Conservation (phyloP, 2,888 invertebrate genomes). For the Melolontha melolontha region DNA sequence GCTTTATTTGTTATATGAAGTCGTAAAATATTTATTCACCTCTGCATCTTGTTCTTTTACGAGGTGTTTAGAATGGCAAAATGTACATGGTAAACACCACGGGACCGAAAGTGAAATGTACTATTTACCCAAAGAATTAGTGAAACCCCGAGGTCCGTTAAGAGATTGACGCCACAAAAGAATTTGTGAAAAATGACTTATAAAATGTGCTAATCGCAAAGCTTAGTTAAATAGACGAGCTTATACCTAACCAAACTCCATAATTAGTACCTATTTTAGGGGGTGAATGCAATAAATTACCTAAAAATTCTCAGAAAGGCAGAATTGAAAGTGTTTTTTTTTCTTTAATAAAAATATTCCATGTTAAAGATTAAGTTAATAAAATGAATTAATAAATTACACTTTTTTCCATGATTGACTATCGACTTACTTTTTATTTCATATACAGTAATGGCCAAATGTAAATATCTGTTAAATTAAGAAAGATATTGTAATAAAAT, state of each 20-base stretch:
- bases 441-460: too few species aligned
- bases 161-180: slow-evolving; percentile 25
- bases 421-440: too few species aligned
- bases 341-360: too few species aligned
- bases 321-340: too few species aligned
- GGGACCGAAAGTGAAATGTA: slow-evolving; percentile 30
- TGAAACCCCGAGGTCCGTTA: slow-evolving; percentile 21
- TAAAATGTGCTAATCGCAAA: slow-evolving; percentile 27
- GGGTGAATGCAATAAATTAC: neutral
- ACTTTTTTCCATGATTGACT: too few species aligned
- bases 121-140: slow-evolving; percentile 20
- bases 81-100: slow-evolving; percentile 23
- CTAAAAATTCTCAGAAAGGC: neutral
- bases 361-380: too few species aligned
- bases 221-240: slow-evolving; percentile 8
- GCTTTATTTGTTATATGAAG: neutral
- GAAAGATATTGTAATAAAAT: too few species aligned
- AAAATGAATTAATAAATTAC: too few species aligned
- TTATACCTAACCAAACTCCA: neutral
- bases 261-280: slow-evolving; percentile 9
- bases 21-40: neutral
- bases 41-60: slow-evolving; percentile 1
- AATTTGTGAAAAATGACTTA: slow-evolving; percentile 31
- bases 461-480: too few species aligned
- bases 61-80: slow-evolving; percentile 16